These are phyloP conservation scores for Macrobrachium rosenbergii DNA, from an alignment of 1,140 invertebrate genomes.

Conservation along the genomic window DNA sequence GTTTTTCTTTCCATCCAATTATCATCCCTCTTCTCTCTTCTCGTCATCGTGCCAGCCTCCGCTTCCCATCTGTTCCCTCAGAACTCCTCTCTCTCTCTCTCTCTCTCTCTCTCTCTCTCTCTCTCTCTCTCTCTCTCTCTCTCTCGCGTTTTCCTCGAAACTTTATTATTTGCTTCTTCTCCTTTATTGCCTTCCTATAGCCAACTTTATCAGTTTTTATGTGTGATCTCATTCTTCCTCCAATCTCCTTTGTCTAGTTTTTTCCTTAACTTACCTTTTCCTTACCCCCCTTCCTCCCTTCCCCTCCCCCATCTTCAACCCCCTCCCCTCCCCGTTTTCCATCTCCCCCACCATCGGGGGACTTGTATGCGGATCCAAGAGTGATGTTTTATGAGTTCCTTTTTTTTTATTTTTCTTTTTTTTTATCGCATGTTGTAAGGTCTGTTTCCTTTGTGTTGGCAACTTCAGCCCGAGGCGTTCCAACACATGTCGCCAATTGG, in stretches of 20 bases:
- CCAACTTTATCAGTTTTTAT: too few species aligned
- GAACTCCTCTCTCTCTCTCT: neutral
- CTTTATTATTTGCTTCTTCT: neutral
- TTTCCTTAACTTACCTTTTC: neutral
- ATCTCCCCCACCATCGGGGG: neutral
- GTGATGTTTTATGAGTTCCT: too few species aligned
- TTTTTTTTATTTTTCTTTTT: too few species aligned
- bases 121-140: slow-evolving; percentile 10
- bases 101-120: slow-evolving; percentile 15
- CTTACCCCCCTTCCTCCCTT: neutral
- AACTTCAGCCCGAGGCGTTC: too few species aligned
- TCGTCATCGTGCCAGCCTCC: neutral
- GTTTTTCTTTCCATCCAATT: neutral
- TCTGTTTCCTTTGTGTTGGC: too few species aligned
- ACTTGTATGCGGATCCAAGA: too few species aligned
- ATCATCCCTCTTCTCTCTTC: slow-evolving; percentile 16
- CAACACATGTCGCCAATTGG: too few species aligned
- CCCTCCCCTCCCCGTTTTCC: neutral
- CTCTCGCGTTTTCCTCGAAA: neutral
- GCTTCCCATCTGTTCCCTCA: neutral
- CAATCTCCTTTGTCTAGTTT: neutral
- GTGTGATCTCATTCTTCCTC: too few species aligned
- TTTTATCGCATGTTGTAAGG: too few species aligned
- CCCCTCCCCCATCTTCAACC: slow-evolving; percentile 1
- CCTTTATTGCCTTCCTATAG: neutral